These are phyloP conservation scores for Diplazon laetatorius DNA, from an alignment of 2,888 invertebrate genomes.

Conservation along the genomic window DNA sequence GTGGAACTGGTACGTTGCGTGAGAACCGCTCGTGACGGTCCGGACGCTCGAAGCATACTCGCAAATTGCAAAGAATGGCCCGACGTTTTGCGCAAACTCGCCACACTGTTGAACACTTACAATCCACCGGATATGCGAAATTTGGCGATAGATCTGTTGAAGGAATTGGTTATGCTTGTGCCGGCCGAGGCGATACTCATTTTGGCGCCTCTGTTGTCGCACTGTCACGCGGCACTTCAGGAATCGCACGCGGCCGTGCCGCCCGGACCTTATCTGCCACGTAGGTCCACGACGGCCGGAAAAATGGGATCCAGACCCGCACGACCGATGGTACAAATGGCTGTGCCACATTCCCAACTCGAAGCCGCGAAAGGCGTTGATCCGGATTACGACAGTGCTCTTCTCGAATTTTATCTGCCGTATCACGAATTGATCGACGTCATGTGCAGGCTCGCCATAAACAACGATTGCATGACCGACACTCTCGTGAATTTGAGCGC, in stretches of 20 bases:
- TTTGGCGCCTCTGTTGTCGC: constrained; percentile 92
- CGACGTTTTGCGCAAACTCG: constrained; percentile 93
- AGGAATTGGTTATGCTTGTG: constrained; percentile 90
- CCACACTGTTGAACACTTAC: constrained; percentile 94
- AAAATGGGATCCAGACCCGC: constrained; percentile 89
- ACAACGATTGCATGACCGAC: constrained; percentile 93
- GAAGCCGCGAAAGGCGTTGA: constrained; percentile 89
- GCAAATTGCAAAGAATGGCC: constrained; percentile 93
- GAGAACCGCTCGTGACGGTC: constrained; percentile 87
- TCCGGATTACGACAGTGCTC: constrained; percentile 89
- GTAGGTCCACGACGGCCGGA: constrained; percentile 86
- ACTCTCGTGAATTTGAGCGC: constrained; percentile 93
- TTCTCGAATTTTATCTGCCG: constrained; percentile 91
- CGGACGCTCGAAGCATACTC: constrained; percentile 87
- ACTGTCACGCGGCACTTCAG: constrained; percentile 92
- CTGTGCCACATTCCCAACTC: constrained; percentile 89
- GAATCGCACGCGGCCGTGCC: constrained; percentile 89
- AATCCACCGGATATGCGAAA: constrained; percentile 93
- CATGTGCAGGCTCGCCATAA: constrained; percentile 93
- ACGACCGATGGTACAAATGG: constrained; percentile 93
- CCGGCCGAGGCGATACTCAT: constrained; percentile 91
- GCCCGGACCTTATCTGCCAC: constrained; percentile 90
- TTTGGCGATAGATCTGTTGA: constrained; percentile 90
- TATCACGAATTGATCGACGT: constrained; percentile 95
- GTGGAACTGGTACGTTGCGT: constrained; percentile 88